A percentile compares a stretch with the other conserved stretches of the same genome.
Conservation (phyloP, 2,888 invertebrate genomes). For the Beris chalybata region DNA sequence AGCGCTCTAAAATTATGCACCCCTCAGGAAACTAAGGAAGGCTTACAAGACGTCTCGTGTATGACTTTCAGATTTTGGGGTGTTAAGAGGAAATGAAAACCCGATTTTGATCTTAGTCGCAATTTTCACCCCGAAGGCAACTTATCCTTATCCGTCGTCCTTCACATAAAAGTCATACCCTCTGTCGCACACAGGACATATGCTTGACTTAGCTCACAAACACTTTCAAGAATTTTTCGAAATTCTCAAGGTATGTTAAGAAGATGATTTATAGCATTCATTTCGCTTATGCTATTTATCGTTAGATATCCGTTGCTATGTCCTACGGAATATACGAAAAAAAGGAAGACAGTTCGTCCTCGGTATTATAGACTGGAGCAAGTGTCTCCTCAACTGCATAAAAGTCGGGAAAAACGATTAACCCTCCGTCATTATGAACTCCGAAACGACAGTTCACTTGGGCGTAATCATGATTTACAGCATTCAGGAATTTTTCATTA, state of each 20-base stretch:
- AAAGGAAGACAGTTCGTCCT: conserved; percentile 11
- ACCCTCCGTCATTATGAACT: conserved; percentile 29
- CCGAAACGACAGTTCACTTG: conserved; percentile 40
- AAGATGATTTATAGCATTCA: conserved; percentile 34
- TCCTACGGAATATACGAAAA: background rate
- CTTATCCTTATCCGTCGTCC: background rate
- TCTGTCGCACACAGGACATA: conserved; percentile 8
- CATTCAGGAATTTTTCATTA: conserved; percentile 42
- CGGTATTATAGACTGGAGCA: conserved; percentile 5
- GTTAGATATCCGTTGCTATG: conserved; percentile 5
- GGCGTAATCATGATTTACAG: conserved; percentile 44
- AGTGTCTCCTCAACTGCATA: conserved; percentile 8
- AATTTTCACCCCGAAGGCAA: conserved; percentile 15
- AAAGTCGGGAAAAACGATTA: conserved; percentile 26
- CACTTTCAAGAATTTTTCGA: conserved; percentile 6
- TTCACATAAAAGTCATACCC: background rate
- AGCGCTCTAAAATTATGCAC: conserved; percentile 32
- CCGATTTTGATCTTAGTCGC: conserved; percentile 33
- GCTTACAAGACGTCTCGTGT: conserved; percentile 29
- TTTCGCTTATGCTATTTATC: conserved; percentile 15
- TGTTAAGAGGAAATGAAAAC: conserved; percentile 36
- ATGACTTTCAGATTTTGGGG: conserved; percentile 35
- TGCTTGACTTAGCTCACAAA: conserved; percentile 5
- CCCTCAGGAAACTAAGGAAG: conserved; percentile 9
- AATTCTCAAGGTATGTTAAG: conserved; percentile 20